Base-by-base conservation (phyloP, 1,140 invertebrate genomes). In the Nasonia giraulti region DNA sequence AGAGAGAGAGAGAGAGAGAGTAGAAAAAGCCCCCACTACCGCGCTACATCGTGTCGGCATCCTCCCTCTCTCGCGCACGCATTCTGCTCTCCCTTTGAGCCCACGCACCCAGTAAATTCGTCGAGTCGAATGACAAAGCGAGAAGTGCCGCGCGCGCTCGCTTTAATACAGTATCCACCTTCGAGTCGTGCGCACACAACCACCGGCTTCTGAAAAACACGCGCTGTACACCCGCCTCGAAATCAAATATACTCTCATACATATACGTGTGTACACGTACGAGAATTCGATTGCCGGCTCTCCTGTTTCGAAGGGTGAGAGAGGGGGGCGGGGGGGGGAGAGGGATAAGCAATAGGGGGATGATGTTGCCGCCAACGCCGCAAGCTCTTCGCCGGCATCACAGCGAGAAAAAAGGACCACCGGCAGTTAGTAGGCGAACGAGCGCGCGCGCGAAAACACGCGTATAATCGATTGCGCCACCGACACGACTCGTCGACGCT, bases 381-480 rank as follows among this genome's bases (percentile, higher is more conserved):
- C 55, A 62, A 62, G 55, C 55, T 62, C 55, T 62, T 20, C 33
- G 33, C 55, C 33, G 33, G 33, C 55, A 62, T 27, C 27, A 27
- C 27, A 27, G 27, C 55, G 20, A 74, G 81, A 62, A 82, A 82
- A 82, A 82, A 82, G 73, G 81, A 12, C 74, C 40, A 68, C 71
- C 23, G 31, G 74, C 82, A 27, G 82, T 85, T 85, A 85, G 84
- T 81, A 37, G n/a, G 79, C 6, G 84, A 81, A 37, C 62, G 62
- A 27, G 79, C 79, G 73, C 71, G 84, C 83, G 31, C 69, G 83
- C 73, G 84, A 81, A 84, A 74, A 80, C 83, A 84, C 83, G 77
- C 83, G 83, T 75, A 17, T 78, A 83, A 83, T 83, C 75, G 82
- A 83, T 83, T 83, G 62, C 82, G 82, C 82, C 78, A 83, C 82